A percentile compares a stretch with the other conserved stretches of the same genome.
phyloP scores from a whole-genome alignment of 2,888 invertebrate species.

The Leptinotarsa rubiginosa region DNA sequence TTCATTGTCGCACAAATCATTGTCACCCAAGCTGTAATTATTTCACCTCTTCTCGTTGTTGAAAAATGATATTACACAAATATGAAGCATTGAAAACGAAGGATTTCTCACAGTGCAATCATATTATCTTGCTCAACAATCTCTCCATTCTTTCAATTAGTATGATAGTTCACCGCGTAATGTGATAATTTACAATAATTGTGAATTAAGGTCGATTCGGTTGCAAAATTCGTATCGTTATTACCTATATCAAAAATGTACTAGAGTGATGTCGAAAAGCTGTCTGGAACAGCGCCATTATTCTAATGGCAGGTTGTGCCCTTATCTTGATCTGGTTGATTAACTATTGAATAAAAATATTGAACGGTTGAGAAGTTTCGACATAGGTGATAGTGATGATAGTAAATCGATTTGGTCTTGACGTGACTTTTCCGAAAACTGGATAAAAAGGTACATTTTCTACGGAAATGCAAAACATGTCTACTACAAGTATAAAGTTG shows the following conservation, averaged over 20 bases:
- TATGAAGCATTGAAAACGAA: not conserved
- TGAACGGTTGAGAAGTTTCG: not conserved
- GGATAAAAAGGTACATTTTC: no score
- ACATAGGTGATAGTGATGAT: not conserved
- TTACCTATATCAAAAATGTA: conserved; percentile 21
- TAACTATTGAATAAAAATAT: not conserved
- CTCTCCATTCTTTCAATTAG: conserved; percentile 26
- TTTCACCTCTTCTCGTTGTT: not conserved
- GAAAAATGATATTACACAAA: conserved; percentile 3
- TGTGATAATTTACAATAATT: conserved; percentile 32
- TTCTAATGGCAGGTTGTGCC: conserved; percentile 3
- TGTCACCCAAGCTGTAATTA: no score
- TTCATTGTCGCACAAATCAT: no score
- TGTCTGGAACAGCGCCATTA: conserved; percentile 13
- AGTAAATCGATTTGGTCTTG: not conserved
- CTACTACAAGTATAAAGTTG: not conserved
- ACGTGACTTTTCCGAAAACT: not conserved
- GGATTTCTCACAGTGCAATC: conserved; percentile 7
- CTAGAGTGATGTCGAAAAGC: conserved; percentile 27
- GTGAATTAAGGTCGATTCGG: conserved; percentile 30
- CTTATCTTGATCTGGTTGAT: conserved; percentile 9
- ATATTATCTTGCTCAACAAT: conserved; percentile 23
- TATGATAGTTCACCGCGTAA: conserved; percentile 16
- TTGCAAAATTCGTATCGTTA: conserved; percentile 29
- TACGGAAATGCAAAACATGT: no score